Evolutionary conservation across 2,113 vertebrate species (phyloP).

Genomic region (Chauna torquata): DNA sequence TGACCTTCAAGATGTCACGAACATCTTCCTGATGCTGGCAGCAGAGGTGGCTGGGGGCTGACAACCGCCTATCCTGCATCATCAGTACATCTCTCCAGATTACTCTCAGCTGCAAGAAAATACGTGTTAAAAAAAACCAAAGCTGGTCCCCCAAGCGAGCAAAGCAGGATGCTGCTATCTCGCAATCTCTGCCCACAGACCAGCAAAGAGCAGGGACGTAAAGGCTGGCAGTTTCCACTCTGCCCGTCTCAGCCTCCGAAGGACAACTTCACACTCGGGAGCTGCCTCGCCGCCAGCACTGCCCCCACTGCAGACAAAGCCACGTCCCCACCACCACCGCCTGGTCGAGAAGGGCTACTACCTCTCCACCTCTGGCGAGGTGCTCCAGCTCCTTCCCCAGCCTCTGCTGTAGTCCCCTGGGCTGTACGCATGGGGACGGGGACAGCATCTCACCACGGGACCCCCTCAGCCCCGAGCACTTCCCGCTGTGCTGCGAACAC

Average conservation of each 20-base stretch:
- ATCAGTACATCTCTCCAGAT: background rate
- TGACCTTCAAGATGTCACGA: background rate
- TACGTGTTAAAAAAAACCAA: background rate
- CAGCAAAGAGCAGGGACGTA: fast-evolving
- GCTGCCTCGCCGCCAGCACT: background rate
- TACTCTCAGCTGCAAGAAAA: background rate
- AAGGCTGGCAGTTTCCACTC: background rate
- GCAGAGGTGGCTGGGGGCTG: constrained; percentile 17
- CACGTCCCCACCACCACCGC: fast-evolving
- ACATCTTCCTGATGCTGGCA: background rate
- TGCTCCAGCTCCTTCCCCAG: background rate
- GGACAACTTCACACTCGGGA: background rate
- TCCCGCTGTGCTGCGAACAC: too few species aligned
- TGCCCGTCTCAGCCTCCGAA: background rate
- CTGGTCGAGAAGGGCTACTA: background rate
- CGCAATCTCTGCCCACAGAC: background rate
- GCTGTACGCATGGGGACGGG: fast-evolving
- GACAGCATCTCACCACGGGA: fast-evolving
- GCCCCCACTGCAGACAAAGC: background rate
- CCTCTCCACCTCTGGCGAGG: background rate
- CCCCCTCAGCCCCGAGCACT: background rate
- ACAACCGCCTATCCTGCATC: background rate
- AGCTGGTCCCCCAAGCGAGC: background rate
- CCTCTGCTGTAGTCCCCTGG: background rate
- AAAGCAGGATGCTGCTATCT: constrained; percentile 8